Conservation (phyloP, 2,888 invertebrate species). For the Caenorhabditis wallacei region DNA sequence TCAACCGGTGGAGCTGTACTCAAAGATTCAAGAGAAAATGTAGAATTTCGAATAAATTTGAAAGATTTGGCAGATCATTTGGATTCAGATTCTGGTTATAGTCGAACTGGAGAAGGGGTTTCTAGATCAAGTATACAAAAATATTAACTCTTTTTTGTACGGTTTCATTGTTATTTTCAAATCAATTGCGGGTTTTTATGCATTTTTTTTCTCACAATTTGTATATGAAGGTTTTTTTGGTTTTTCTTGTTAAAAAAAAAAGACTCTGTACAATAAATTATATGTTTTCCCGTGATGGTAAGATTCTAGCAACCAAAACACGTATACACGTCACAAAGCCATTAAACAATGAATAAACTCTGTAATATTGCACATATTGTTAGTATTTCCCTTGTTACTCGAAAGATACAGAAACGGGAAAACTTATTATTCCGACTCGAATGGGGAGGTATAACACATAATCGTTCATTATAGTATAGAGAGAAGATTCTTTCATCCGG, state of each 20-base stretch:
- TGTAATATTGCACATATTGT: too few species aligned
- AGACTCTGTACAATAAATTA: not conserved
- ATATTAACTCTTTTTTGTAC: slow-evolving; percentile 1
- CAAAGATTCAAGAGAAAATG: slow-evolving; percentile 26
- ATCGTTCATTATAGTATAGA: too few species aligned
- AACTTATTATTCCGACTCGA: too few species aligned
- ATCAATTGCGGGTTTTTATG: slow-evolving; percentile 16
- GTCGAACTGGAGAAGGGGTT: slow-evolving; percentile 15
- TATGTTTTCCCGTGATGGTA: too few species aligned
- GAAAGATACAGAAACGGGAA: too few species aligned
- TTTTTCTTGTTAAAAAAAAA: not conserved
- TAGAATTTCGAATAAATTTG: slow-evolving; percentile 51
- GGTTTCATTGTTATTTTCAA: slow-evolving; percentile 1
- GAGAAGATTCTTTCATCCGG: too few species aligned
- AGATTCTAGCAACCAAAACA: too few species aligned
- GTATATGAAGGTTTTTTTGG: slow-evolving; percentile 2
- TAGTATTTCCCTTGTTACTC: too few species aligned
- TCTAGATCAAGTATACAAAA: slow-evolving; percentile 29
- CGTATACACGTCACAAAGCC: too few species aligned
- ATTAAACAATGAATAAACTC: too few species aligned
- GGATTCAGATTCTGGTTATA: slow-evolving; percentile 40
- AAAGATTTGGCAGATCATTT: slow-evolving; percentile 48
- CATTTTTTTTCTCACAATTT: not conserved
- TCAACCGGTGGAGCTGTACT: slow-evolving; percentile 20
- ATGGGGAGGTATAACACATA: too few species aligned